These are phyloP conservation scores for Mus caroli DNA, from an alignment of 2,797 vertebrate genomes.

Conservation along the genomic window DNA sequence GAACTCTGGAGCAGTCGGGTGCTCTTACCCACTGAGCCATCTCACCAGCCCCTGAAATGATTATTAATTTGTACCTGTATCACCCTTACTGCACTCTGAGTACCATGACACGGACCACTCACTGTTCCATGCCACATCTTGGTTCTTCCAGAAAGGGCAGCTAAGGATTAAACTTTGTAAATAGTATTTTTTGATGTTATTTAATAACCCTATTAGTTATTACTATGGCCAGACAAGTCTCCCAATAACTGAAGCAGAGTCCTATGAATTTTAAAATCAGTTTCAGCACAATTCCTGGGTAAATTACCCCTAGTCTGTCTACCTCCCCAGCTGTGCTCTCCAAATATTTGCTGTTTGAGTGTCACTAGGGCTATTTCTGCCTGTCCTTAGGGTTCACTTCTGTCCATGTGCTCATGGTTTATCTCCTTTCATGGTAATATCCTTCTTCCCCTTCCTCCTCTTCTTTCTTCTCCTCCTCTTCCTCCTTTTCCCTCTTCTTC, in stretches of 20 bases:
- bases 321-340: neutral
- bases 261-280: neutral
- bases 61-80: neutral
- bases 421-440: no score
- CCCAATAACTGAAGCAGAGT: neutral
- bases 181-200: neutral
- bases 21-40: no score
- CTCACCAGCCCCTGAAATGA: no score
- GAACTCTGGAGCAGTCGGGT: no score
- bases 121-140: neutral
- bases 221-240: neutral
- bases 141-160: neutral
- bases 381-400: neutral
- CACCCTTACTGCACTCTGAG: neutral
- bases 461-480: neutral
- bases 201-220: neutral
- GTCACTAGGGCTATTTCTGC: neutral
- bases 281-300: neutral
- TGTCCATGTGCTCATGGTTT: neutral
- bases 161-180: neutral
- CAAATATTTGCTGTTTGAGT: neutral
- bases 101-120: neutral
- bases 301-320: neutral
- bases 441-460: neutral
- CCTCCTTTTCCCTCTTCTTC: no score